Evolutionary conservation across 2,797 vertebrate species (phyloP).

Genomic region (Danio tinwini): DNA sequence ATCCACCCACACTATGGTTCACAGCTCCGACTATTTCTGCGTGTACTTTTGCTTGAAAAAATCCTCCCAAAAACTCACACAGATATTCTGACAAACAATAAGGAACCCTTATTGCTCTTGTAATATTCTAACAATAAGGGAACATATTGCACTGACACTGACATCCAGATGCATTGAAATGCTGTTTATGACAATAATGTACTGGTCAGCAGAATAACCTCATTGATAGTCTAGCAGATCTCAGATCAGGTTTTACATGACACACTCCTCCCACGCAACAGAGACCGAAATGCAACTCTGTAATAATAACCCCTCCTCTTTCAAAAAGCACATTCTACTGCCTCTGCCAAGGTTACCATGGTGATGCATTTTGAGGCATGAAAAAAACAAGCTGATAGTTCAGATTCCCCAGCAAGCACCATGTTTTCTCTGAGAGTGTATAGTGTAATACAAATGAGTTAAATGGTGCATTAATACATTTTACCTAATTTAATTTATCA

Average conservation of each 20-base stretch:
- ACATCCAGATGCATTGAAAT: neutral
- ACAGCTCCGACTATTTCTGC: constrained; percentile 11
- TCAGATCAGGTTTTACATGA: constrained; percentile 33
- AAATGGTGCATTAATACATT: neutral
- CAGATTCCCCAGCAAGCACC: constrained; percentile 8
- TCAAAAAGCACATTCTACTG: constrained; percentile 17
- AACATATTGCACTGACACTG: neutral
- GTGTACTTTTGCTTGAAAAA: constrained; percentile 18
- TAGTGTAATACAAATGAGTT: neutral
- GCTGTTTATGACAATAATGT: neutral
- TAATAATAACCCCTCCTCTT: constrained; percentile 47
- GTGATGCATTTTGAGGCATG: constrained; percentile 57
- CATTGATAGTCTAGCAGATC: neutral
- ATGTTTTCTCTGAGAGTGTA: neutral
- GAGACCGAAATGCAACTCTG: constrained; percentile 49
- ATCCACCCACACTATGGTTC: constrained; percentile 10
- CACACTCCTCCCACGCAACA: constrained; percentile 41
- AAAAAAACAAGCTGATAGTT: constrained; percentile 28
- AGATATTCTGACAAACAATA: constrained; percentile 14
- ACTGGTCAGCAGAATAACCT: neutral
- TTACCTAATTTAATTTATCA: neutral
- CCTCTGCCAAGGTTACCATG: constrained; percentile 58
- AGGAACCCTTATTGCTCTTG: too few relatives aligned
- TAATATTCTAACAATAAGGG: neutral
- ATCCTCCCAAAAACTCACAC: neutral